A percentile compares a stretch with the other conserved stretches of the same genome.
phyloP scores from a whole-genome alignment of 2,797 vertebrate species.

The Hephaestus fuliginosus region DNA sequence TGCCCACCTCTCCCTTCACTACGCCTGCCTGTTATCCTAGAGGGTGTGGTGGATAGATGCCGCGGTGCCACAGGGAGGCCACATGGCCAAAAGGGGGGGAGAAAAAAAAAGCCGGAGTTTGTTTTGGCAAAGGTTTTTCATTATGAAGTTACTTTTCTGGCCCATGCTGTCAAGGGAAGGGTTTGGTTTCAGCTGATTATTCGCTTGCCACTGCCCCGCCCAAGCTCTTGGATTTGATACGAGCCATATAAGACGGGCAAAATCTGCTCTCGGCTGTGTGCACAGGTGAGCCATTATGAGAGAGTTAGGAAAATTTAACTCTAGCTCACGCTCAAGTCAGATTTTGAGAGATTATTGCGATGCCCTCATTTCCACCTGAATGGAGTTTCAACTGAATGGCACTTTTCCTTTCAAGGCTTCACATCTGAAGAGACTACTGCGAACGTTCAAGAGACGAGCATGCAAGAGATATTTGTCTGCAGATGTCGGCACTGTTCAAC shows the following conservation, averaged over 20 bases:
- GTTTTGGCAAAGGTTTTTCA: slow-evolving; percentile 37
- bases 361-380: slow-evolving; percentile 20
- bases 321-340: background rate
- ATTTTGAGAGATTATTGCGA: slow-evolving; percentile 18
- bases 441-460: background rate
- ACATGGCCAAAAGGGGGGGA: slow-evolving; percentile 14
- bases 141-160: slow-evolving; percentile 32
- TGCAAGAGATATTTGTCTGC: background rate
- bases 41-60: slow-evolving; percentile 69
- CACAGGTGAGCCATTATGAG: slow-evolving; percentile 26
- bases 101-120: slow-evolving; percentile 2
- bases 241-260: slow-evolving; percentile 21
- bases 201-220: slow-evolving; percentile 34
- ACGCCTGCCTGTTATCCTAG: slow-evolving; percentile 63
- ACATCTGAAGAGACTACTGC: background rate
- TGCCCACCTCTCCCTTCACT: slow-evolving; percentile 43
- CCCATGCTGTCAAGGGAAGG: slow-evolving; percentile 34
- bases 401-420: slow-evolving; percentile 2
- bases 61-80: slow-evolving; percentile 48
- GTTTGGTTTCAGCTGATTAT: slow-evolving; percentile 65
- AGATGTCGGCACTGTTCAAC: slow-evolving; percentile 1
- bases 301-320: slow-evolving; percentile 18
- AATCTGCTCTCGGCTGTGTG: slow-evolving; percentile 23
- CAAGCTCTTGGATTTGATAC: slow-evolving; percentile 56
- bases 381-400: slow-evolving; percentile 2